Conservation (phyloP, 2,113 vertebrate species). For the Ahaetulla prasina region DNA sequence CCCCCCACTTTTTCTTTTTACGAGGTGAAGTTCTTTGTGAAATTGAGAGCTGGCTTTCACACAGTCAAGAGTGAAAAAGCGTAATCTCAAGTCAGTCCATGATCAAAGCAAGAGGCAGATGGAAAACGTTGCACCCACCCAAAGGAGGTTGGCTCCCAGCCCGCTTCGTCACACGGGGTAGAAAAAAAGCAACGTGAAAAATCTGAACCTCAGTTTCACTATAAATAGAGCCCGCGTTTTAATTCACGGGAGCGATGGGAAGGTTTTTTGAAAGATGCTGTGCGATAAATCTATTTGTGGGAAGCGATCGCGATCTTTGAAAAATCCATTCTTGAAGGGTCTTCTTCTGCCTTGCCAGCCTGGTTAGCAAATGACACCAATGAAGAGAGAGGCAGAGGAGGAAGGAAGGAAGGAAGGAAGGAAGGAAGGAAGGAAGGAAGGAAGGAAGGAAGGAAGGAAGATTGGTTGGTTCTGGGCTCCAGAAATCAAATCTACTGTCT, state of each 20-base stretch:
- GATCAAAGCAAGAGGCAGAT: background rate
- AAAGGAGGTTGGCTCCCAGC: background rate
- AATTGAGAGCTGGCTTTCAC: background rate
- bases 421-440: background rate
- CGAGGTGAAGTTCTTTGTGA: background rate
- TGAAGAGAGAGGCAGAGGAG: no score
- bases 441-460: background rate
- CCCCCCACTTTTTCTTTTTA: background rate
- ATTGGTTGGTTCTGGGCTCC: no score
- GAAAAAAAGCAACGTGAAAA: background rate
- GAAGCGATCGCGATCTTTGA: background rate
- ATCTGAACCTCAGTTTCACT: background rate
- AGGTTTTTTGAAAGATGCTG: background rate
- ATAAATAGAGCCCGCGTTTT: background rate
- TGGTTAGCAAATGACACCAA: no score
- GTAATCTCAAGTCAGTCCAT: background rate
- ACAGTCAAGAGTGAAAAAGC: background rate
- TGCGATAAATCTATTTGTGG: background rate
- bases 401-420: background rate
- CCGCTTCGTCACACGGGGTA: background rate
- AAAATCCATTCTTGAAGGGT: background rate
- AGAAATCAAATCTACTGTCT: no score
- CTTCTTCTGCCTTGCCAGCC: background rate
- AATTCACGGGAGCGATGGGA: background rate
- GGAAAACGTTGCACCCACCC: background rate